Percentiles rank a stretch among this genome's conserved stretches.
phyloP scores from a whole-genome alignment of 2,888 invertebrate genomes.

The Drosophila emarginata region DNA sequence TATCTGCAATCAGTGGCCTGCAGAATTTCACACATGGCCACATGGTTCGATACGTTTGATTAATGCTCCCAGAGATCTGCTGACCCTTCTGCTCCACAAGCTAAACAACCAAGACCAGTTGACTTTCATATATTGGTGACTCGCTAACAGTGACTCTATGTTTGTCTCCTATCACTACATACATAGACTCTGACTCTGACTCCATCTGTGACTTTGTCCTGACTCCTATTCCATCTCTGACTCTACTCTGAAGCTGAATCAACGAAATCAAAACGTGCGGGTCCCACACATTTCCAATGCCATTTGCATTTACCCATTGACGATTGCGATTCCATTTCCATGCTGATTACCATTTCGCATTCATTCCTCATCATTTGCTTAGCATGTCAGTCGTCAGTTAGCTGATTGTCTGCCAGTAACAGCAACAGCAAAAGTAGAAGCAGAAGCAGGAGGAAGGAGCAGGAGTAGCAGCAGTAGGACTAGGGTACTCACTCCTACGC shows the following conservation, averaged over 20 bases:
- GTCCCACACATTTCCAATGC: conserved; percentile 49
- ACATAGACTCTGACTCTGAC: no score
- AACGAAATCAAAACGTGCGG: conserved; percentile 69
- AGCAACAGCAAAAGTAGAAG: conserved; percentile 10
- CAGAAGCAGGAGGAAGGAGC: background rate
- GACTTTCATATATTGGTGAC: conserved; percentile 40
- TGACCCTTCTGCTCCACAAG: conserved; percentile 19
- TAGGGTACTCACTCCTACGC: conserved; percentile 21
- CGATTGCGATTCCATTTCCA: conserved; percentile 59
- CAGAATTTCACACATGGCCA: conserved; percentile 69
- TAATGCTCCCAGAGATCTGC: conserved; percentile 53
- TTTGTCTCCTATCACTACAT: background rate
- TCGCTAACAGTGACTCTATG: background rate
- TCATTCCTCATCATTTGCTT: conserved; percentile 78
- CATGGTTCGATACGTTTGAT: conserved; percentile 65
- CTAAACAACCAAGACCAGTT: conserved; percentile 42
- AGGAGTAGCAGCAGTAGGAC: background rate
- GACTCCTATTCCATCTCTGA: background rate
- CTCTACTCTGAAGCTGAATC: conserved; percentile 52
- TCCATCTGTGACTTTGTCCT: no score
- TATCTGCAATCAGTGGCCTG: conserved; percentile 67
- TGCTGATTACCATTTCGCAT: conserved; percentile 73
- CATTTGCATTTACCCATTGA: conserved; percentile 49
- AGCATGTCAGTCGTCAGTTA: conserved; percentile 59
- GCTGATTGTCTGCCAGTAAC: conserved; percentile 63